Conservation (phyloP, 2,113 vertebrate genomes). For the Mesembrinibis cayennensis region DNA sequence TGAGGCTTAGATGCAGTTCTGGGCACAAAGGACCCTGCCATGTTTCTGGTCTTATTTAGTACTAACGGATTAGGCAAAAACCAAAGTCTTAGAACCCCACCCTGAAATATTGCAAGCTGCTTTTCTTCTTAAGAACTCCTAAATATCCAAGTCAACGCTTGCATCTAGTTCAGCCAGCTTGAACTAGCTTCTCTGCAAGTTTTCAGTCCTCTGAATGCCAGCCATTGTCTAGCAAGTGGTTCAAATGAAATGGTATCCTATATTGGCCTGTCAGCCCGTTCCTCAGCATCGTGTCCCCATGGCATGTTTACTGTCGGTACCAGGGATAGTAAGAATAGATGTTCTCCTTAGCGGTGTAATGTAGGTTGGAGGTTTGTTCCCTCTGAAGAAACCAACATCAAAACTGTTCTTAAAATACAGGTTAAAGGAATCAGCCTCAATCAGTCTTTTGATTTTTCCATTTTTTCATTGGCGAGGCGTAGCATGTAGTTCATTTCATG, state of each 20-base stretch:
- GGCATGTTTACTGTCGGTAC: accelerated
- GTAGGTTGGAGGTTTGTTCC: not conserved
- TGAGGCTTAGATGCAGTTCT: not conserved
- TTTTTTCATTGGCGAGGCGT: not conserved
- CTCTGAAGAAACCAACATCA: not conserved
- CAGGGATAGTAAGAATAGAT: not conserved
- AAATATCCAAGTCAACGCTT: slow-evolving; percentile 32
- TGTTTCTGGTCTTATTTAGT: not conserved
- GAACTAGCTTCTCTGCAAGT: slow-evolving; percentile 22
- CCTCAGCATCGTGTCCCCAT: not conserved
- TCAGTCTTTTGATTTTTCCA: not conserved
- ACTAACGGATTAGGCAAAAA: not conserved
- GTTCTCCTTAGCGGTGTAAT: not conserved
- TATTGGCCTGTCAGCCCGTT: not conserved
- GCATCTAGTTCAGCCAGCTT: slow-evolving; percentile 10
- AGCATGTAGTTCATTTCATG: not conserved
- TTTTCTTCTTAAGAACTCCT: slow-evolving; percentile 12
- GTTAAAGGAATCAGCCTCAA: not conserved
- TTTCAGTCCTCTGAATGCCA: not conserved
- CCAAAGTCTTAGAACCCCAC: not conserved
- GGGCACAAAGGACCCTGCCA: not conserved
- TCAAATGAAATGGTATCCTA: not conserved
- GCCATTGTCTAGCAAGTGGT: slow-evolving; percentile 16
- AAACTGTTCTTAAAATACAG: not conserved
- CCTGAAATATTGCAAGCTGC: slow-evolving; percentile 29